Percentiles rank a stretch among this genome's conserved stretches.
These are phyloP conservation scores for Cinara cedri DNA, from an alignment of 2,888 invertebrate genomes.

Conservation along the genomic window DNA sequence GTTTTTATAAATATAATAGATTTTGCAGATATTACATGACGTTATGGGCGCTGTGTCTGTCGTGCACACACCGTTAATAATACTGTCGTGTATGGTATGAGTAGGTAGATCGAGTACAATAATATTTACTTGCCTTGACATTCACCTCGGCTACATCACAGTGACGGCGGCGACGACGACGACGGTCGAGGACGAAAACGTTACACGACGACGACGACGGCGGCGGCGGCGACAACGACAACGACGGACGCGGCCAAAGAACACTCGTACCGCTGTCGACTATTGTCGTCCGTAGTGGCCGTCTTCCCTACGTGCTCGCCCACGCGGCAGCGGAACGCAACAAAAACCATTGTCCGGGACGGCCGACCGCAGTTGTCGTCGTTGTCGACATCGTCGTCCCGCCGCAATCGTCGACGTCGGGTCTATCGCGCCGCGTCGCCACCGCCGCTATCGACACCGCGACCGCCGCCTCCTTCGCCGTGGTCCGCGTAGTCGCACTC, in stretches of 20 bases:
- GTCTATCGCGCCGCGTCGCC: constrained; percentile 1
- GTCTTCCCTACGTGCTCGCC: constrained; percentile 17
- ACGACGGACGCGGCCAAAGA: background rate
- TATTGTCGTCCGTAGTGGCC: background rate
- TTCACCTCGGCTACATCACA: constrained; percentile 9
- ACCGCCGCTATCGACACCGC: background rate
- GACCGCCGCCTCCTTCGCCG: background rate
- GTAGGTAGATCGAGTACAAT: too few species aligned
- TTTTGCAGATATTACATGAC: too few species aligned
- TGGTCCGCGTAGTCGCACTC: too few species aligned
- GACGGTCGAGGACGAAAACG: background rate
- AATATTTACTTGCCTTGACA: background rate
- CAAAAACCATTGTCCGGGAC: constrained; percentile 45
- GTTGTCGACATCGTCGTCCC: background rate
- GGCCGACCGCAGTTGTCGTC: background rate
- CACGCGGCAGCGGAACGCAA: constrained; percentile 14
- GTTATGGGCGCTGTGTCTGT: too few species aligned
- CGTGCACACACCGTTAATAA: too few species aligned
- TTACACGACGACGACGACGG: background rate
- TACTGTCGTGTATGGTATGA: too few species aligned
- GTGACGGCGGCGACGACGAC: background rate
- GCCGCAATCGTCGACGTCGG: background rate
- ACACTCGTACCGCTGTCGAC: background rate
- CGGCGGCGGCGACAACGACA: background rate
- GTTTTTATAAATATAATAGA: too few species aligned